Evolutionary conservation across 2,888 invertebrate species (phyloP).

Genomic region (Achlya flavicornis): DNA sequence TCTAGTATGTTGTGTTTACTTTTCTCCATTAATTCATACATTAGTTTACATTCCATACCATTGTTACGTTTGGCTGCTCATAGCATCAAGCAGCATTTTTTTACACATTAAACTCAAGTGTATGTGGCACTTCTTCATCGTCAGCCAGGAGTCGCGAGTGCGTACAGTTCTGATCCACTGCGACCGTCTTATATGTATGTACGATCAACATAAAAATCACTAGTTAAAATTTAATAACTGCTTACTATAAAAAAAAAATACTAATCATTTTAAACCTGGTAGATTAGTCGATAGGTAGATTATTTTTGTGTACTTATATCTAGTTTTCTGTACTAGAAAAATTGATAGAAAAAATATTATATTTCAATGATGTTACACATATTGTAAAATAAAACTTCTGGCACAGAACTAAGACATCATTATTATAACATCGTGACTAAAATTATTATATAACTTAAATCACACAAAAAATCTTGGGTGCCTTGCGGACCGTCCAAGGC

Average conservation of each 20-base stretch:
- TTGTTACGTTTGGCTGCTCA: constrained; percentile 12
- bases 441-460: constrained; percentile 34
- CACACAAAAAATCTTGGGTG: constrained; percentile 41
- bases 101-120: constrained; percentile 10
- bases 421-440: constrained; percentile 15
- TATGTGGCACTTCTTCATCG: constrained; percentile 44
- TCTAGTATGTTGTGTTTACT: no score
- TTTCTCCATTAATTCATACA: no score
- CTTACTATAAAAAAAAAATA: no score
- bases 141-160: constrained; percentile 44
- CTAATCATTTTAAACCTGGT: no score
- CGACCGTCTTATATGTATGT: constrained; percentile 35
- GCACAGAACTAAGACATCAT: neutral
- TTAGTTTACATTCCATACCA: no score
- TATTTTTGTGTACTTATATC: no score
- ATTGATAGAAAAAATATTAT: neutral
- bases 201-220: constrained; percentile 42
- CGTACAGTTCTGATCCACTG: constrained; percentile 55
- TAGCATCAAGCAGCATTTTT: neutral
- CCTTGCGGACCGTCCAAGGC: constrained; percentile 63
- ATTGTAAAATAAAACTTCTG: neutral
- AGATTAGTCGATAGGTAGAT: no score
- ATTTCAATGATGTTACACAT: constrained; percentile 18
- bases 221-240: neutral
- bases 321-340: no score